These are phyloP conservation scores for Amblyopsis rosae DNA, from an alignment of 2,113 vertebrate genomes.

Conservation along the genomic window DNA sequence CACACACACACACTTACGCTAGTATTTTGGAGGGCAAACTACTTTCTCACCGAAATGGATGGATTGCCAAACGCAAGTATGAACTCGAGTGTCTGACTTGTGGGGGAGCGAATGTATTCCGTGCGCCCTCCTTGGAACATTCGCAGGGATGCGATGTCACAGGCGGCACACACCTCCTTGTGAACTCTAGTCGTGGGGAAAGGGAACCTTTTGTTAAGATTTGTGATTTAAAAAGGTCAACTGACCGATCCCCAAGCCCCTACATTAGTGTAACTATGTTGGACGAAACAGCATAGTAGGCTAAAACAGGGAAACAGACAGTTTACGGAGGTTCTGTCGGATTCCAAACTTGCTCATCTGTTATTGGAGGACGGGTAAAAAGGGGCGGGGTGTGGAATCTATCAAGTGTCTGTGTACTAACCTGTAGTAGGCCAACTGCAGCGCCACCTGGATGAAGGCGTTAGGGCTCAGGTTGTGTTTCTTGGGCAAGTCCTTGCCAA, in stretches of 20 bases:
- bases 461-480: slow-evolving; percentile 76
- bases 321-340: too few relatives aligned
- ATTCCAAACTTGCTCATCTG: too few relatives aligned
- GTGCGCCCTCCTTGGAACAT: slow-evolving; percentile 81
- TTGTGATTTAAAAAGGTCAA: too few relatives aligned
- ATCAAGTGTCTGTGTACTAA: slow-evolving; percentile 23
- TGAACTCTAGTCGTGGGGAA: slow-evolving; percentile 68
- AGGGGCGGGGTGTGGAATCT: too few relatives aligned
- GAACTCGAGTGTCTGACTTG: slow-evolving; percentile 75
- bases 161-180: slow-evolving; percentile 72
- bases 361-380: too few relatives aligned
- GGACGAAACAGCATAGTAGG: too few relatives aligned
- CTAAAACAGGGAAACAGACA: too few relatives aligned
- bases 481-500: slow-evolving; percentile 82
- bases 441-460: slow-evolving; percentile 80
- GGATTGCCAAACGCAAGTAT: slow-evolving; percentile 71
- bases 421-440: slow-evolving; percentile 85
- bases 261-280: too few relatives aligned
- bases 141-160: slow-evolving; percentile 80
- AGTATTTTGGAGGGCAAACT: not conserved
- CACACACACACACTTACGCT: not conserved
- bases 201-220: not conserved
- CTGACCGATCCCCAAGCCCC: too few relatives aligned
- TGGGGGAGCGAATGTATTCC: slow-evolving; percentile 80
- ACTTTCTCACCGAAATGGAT: slow-evolving; percentile 66